Evolutionary conservation across 2,113 vertebrate genomes (phyloP).

Genomic region (Clarias macrocephalus): DNA sequence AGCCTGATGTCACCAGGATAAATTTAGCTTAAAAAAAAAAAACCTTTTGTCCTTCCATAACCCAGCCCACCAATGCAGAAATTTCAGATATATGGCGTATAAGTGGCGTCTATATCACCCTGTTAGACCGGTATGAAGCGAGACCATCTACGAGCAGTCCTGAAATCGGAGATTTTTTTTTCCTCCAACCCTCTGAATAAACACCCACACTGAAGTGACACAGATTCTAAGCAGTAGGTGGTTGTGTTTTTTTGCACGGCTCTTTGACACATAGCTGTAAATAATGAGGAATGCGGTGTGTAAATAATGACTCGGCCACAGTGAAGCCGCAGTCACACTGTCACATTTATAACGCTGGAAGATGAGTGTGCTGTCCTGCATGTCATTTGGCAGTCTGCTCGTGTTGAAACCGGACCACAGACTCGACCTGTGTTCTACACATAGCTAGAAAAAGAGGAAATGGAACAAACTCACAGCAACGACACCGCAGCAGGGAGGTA

Average conservation of each 20-base stretch:
- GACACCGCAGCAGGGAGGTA: not conserved
- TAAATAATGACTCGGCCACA: constrained; percentile 32
- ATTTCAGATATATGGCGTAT: constrained; percentile 2
- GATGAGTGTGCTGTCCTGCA: not conserved
- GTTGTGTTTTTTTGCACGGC: constrained; percentile 19
- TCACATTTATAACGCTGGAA: not conserved
- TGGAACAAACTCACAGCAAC: not conserved
- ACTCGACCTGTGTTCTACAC: not conserved
- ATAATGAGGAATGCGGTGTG: constrained; percentile 34
- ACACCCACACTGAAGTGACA: constrained; percentile 16
- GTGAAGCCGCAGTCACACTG: constrained; percentile 15
- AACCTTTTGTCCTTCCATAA: constrained; percentile 36
- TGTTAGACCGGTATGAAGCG: constrained; percentile 1
- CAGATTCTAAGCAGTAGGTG: constrained; percentile 25
- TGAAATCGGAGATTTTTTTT: not conserved
- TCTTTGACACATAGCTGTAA: constrained; percentile 37
- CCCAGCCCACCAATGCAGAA: not conserved
- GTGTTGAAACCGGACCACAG: constrained; percentile 10
- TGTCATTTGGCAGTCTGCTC: not conserved
- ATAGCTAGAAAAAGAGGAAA: not conserved
- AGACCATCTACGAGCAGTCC: not conserved
- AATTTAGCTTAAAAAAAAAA: constrained; percentile 20
- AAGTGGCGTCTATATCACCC: constrained; percentile 24
- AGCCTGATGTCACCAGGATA: not conserved
- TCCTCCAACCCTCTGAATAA: constrained; percentile 6